Base-by-base conservation (phyloP, 2,888 invertebrate genomes). In the Eueremaeus valkanovi region DNA sequence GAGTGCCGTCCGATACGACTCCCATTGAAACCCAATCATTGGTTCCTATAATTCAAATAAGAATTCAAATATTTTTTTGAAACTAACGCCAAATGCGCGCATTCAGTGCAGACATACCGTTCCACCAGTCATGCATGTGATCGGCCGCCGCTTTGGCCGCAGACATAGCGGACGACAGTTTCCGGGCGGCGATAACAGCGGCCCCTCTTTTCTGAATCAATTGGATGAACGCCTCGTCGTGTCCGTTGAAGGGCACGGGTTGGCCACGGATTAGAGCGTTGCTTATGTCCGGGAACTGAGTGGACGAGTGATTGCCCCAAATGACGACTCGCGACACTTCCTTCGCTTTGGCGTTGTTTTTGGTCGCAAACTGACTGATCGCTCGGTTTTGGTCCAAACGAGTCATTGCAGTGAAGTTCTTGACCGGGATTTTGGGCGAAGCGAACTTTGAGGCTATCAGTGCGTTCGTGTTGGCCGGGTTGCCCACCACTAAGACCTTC, bases 301-400 rank as follows among this genome's bases (percentile, higher is more conserved):
- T 99, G 6, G 95, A 93, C 0, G 98, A 98, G 84, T 99, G 99
- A 85, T 99, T 99, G 66, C 99, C 99, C 99, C 99, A 99, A 83
- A 99, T 98, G 78, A 95, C 91, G 21, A 95, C 90, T 83, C 96
- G 96, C 81, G 88, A 88, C 0, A 97, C 92, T 82, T 90, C 87
- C 77, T 88, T 88, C 36, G 93, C 89, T 78, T 86, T 80, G 16
- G 85, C 81, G n/a, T 84, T 84, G 21, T 85, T 78, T 66, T 83
- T 81, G 3, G 61, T 42, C 18, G 78, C 76, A 33, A 87, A 85
- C 85, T 95, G 95, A 76, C 93, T 91, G 81, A 90, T 90, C 6
- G 98, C 98, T 82, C 99, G 89, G 85, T 99, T 99, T 84, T 99
- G 98, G 85, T 99, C 99, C 73, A 99, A 87, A 78, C 99, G 88